Conservation (phyloP, 35 echinoderm and acorn worm genomes). For the Hemicentrotus pulcherrimus region DNA sequence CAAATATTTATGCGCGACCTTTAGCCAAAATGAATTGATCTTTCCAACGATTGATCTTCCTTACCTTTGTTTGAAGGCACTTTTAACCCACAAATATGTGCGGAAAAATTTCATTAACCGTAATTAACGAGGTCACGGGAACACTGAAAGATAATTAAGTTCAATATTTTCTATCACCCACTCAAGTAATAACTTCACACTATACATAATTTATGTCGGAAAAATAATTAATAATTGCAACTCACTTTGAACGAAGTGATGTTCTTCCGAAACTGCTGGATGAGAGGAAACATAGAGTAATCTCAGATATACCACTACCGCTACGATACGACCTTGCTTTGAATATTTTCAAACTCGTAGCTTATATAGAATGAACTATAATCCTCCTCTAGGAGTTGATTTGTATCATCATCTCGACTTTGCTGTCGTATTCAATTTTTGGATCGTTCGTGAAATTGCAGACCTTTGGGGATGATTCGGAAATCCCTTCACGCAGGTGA, state of each 20-base stretch:
- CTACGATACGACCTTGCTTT: not conserved
- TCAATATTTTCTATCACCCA: too few species aligned
- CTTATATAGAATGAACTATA: not conserved
- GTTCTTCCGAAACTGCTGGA: not conserved
- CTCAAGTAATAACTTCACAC: too few species aligned
- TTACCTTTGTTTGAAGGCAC: too few species aligned
- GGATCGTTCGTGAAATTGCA: too few species aligned
- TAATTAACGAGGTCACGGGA: too few species aligned
- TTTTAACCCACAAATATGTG: too few species aligned
- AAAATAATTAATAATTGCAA: not conserved
- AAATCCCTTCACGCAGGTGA: not conserved
- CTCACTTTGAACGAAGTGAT: not conserved
- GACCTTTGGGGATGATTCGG: not conserved
- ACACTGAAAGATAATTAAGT: too few species aligned
- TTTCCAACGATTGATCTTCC: too few species aligned
- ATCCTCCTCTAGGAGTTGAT: not conserved
- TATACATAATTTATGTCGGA: too few species aligned
- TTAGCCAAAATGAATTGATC: too few species aligned
- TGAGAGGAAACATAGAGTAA: not conserved
- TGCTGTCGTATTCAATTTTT: not conserved
- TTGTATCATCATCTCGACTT: not conserved
- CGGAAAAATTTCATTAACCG: too few species aligned
- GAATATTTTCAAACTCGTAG: not conserved
- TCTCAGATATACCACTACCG: not conserved
- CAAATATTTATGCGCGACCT: too few species aligned